Percentiles rank a stretch among this genome's conserved stretches.
Evolutionary conservation across 2,888 invertebrate genomes (phyloP).

Genomic region (Tribolium freemani): DNA sequence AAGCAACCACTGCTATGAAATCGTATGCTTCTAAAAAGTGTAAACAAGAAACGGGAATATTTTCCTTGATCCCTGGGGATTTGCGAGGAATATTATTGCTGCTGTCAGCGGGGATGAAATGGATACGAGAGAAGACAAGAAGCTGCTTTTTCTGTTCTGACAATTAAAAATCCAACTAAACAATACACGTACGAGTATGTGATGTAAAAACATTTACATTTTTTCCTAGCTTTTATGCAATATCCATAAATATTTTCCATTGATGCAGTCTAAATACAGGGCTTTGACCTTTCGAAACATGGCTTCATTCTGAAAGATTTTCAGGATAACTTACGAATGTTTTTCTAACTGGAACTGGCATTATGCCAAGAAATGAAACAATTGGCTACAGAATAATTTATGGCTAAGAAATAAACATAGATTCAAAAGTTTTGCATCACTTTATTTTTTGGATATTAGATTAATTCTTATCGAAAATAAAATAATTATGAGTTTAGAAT

Average conservation of each 20-base stretch:
- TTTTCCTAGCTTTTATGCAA: too few species aligned
- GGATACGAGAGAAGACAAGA: neutral
- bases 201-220: too few species aligned
- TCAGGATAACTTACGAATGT: neutral
- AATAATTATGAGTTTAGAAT: too few species aligned
- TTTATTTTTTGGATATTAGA: too few species aligned
- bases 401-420: too few species aligned
- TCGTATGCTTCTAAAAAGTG: neutral
- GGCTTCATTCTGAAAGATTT: neutral
- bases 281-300: neutral
- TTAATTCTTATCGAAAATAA: too few species aligned
- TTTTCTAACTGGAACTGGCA: neutral
- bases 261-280: neutral
- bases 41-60: constrained; percentile 16
- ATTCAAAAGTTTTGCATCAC: too few species aligned
- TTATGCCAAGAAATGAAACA: too few species aligned
- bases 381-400: too few species aligned
- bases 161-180: neutral
- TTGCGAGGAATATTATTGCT: neutral
- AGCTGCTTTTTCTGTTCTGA: neutral
- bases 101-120: neutral
- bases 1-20: constrained; percentile 2
- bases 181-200: too few species aligned
- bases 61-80: neutral
- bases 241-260: too few species aligned